Evolutionary conservation across 2,113 vertebrate genomes (phyloP), one percentile per base, ranked within the genome.

Genomic region (Prolemur simus): DNA sequence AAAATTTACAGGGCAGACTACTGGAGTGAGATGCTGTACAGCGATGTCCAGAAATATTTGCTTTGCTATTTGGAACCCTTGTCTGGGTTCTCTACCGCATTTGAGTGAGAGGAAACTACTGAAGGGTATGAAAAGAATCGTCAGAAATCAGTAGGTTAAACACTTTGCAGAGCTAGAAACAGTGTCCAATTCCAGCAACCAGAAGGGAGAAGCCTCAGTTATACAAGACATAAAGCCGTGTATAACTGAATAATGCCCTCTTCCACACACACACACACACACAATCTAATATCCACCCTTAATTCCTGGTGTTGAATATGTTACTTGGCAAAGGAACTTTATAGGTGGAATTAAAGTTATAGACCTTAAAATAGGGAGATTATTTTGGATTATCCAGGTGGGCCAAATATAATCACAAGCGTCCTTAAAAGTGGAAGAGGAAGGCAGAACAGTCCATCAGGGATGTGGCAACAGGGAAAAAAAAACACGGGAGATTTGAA

Each of bases 21-120:
- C 20, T 54, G 5, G 3, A 54, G 1, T 2, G 14, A 85, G 21
- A 52, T 14, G 25, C 32, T 37, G 1, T 15, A 47, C 4, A 23
- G 8, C 17, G 8, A 60, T 25, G 11, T 52, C 13, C 3, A 52
- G 56, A 80, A 64, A 21, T 45, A 21, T 10, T 8, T 3, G 6
- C n/a, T 81, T 89, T 54, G 29, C 4, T 45, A 4, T 45, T 58
- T 10, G 25, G n/a, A 76, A 6, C 15, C 23, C 18, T 42, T 1
- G 1, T 9, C 34, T 27, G 10, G 54, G 15, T n/a, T 82, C 20
- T 20, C 21, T 27, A 8, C 37, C 13, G 0, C 0, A 5, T 17
- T 2, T 25, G n/a, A 37, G 12, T 34, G 10, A 83, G 12, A 60
- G 39, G 6, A 91, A 34, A 60, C 32, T 21, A 63, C 2, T 25